phyloP scores from a whole-genome alignment of 2,113 vertebrate species.

The Tiliqua scincoides region DNA sequence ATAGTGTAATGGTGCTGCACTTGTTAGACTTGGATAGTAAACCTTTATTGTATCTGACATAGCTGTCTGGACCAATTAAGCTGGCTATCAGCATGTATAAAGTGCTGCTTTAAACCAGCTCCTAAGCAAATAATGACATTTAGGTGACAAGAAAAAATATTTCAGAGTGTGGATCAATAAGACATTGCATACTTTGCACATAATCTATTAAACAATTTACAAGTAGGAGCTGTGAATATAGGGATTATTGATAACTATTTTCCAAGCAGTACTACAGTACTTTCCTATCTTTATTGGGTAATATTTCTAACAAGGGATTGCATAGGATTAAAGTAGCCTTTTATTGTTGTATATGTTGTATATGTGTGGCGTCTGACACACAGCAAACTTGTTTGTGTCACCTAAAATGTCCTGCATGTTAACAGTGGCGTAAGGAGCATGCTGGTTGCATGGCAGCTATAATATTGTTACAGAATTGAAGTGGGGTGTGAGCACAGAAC shows the following conservation, averaged over 20 bases:
- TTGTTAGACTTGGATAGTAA: conserved; percentile 18
- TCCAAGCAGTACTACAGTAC: background rate
- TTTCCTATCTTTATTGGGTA: conserved; percentile 31
- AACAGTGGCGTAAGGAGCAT: background rate
- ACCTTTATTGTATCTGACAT: conserved; percentile 22
- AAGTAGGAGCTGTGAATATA: conserved; percentile 34
- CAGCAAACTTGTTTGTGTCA: background rate
- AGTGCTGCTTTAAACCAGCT: conserved; percentile 35
- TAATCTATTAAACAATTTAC: conserved; percentile 17
- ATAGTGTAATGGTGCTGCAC: background rate
- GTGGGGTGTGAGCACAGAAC: too few relatives aligned
- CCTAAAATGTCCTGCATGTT: background rate
- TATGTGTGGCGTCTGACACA: background rate
- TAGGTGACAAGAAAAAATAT: background rate
- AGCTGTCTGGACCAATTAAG: conserved; percentile 19
- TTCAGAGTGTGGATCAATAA: conserved; percentile 10
- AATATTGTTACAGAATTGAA: background rate
- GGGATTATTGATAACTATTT: background rate
- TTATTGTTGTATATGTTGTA: background rate
- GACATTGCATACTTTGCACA: conserved; percentile 12
- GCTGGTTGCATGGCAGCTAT: background rate
- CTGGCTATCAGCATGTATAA: conserved; percentile 7
- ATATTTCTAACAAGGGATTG: background rate
- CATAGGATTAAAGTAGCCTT: background rate
- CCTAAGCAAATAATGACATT: conserved; percentile 46